These are phyloP conservation scores for Scaptomyza tumidula DNA, from an alignment of 2,888 invertebrate species.

Conservation along the genomic window DNA sequence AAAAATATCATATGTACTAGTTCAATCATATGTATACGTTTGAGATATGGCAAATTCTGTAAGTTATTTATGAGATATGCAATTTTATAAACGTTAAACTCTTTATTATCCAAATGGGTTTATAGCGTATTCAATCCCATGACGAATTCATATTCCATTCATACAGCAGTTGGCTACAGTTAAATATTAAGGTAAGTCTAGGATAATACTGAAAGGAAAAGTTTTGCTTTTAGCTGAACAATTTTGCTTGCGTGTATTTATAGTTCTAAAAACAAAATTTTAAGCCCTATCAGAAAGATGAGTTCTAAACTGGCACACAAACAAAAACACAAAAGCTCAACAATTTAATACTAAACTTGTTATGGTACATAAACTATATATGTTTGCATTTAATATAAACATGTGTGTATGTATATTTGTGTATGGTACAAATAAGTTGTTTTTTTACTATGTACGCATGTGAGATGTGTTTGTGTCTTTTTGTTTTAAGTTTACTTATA, in stretches of 20 bases:
- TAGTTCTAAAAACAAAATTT: constrained; percentile 22
- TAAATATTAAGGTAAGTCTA: constrained; percentile 30
- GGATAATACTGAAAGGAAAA: constrained; percentile 24
- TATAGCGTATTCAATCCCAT: constrained; percentile 15
- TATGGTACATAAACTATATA: constrained; percentile 26
- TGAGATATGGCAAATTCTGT: constrained; percentile 49
- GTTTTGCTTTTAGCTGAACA: constrained; percentile 38
- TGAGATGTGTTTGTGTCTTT: constrained; percentile 12
- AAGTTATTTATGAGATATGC: constrained; percentile 36
- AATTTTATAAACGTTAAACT: constrained; percentile 9
- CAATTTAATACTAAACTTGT: constrained; percentile 34
- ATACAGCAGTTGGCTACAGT: constrained; percentile 15
- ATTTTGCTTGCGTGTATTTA: constrained; percentile 12
- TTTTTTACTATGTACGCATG: constrained; percentile 4
- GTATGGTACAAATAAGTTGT: constrained; percentile 31
- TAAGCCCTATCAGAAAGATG: constrained; percentile 20
- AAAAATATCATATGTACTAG: constrained; percentile 28
- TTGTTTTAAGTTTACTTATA: constrained; percentile 29
- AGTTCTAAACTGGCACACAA: constrained; percentile 10
- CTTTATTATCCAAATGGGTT: constrained; percentile 9
- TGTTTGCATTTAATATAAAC: not conserved
- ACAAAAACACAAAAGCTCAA: constrained; percentile 35
- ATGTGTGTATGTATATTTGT: constrained; percentile 10
- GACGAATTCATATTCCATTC: constrained; percentile 23
- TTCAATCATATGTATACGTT: constrained; percentile 37